Percentiles rank a stretch among this genome's conserved stretches.
Conservation (phyloP, 1,140 invertebrate species). For the Chironomus tepperi region DNA sequence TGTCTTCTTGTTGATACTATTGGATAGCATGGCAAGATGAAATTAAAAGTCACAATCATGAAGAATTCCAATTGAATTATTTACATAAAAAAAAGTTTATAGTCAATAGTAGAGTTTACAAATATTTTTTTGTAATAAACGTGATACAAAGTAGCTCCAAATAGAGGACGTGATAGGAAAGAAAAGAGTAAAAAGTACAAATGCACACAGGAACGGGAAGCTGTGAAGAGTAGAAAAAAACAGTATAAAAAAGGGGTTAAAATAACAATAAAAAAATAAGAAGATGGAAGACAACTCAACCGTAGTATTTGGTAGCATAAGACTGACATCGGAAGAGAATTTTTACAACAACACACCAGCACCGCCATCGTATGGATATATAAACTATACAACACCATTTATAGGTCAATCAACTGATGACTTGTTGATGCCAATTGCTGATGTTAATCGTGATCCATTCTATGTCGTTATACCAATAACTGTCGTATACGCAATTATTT, state of each 20-base stretch:
- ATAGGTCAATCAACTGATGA: neutral
- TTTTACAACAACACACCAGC: neutral
- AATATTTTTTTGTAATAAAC: too few relatives aligned
- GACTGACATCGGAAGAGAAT: neutral
- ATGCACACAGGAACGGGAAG: neutral
- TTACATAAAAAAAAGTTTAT: too few relatives aligned
- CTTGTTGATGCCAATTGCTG: neutral
- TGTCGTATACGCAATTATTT: conserved; percentile 73
- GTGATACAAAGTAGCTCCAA: too few relatives aligned
- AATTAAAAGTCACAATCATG: too few relatives aligned
- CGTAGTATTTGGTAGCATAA: neutral
- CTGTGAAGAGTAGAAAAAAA: neutral
- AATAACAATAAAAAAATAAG: neutral
- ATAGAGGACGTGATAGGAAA: neutral
- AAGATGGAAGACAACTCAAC: neutral
- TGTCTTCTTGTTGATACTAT: too few relatives aligned
- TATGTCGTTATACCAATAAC: conserved; percentile 69
- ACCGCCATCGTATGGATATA: neutral
- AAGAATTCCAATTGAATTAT: too few relatives aligned
- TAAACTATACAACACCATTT: neutral
- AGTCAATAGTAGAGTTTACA: too few relatives aligned
- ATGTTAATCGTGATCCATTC: conserved; percentile 48
- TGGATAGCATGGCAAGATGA: too few relatives aligned
- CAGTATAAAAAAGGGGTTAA: neutral
- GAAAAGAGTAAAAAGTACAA: neutral